Evolutionary conservation across 2,113 vertebrate species (phyloP), one percentile per base, ranked within the genome.

Genomic region (Microcebus lehilahytsara): DNA sequence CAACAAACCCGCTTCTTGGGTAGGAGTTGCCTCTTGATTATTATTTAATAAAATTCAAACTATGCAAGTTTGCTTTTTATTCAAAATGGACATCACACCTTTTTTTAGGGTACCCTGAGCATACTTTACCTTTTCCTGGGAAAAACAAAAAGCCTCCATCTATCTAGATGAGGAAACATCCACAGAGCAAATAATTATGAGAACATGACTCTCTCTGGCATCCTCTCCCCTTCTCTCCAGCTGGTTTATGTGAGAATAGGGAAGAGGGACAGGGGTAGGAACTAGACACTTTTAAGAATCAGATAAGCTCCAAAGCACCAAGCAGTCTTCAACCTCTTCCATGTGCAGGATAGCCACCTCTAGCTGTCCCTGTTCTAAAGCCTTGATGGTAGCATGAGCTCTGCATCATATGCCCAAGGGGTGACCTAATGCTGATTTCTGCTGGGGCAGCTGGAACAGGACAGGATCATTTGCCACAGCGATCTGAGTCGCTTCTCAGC

Each of bases 401-500:
- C 89, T 71, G 92, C 19, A 66, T 91, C 74, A 60, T 89, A 64
- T 64, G 66, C 66, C 93, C 92, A 46, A 53, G 86, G 72, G 77
- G 77, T 96, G 96, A 96, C 89, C 95, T 85, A 89, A 95, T 58
- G 16, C 83, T 56, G 62, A 75, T 77, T 93, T 97, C 81, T 91
- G 88, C 90, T 87, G 80, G 89, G 62, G 93, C 89, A 95, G 89
- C 96, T 97, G 95, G 89, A 80, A 79, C n/a, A 40, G 92, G 60
- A 25, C 93, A 93, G 96, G 89, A 92, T 85, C 8, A 0, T 87
- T 95, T 95, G 89, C 87, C 93, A 95, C 86, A 14, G 95, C 95
- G 96, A 74, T 89, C 88, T 97, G 93, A 96, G 88, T 91, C 96
- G 27, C 84, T 94, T 95, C 89, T 96, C 96, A 95, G 92, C 69